Base-by-base conservation (phyloP, 1,140 invertebrate species). In the Lepidotrigona ventralis region DNA sequence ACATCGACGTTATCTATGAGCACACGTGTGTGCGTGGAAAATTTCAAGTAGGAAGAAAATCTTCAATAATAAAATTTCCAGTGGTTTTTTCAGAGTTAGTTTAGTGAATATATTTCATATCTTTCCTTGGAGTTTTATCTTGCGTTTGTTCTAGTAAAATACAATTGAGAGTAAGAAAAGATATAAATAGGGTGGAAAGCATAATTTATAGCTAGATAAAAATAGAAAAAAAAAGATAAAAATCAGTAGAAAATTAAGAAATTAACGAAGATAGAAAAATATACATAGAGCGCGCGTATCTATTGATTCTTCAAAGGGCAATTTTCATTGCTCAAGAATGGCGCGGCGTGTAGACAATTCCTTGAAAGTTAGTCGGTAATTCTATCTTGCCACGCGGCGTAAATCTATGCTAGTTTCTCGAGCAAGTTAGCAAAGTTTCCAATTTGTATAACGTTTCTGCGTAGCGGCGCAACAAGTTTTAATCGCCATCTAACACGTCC, bases 381-480 rank as follows among this genome's bases (percentile, higher is more conserved):
- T 69, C 26, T 76, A 70, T 60, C 54, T 60, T 21, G n/a, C 53
- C 26, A 54, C 26, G 33, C 33, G n/a, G 23, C 15, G 51, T 83
- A 77, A 78, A 78, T 79, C 81, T 21, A 56, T 15, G 19, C 54
- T 63, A 29, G 56, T 83, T 83, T 56, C 76, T 19, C 12, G 29
- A 46, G 51, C 21, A 29, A 79, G 58, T 83, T 83, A 66, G 51
- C 75, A 1, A 71, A 79, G 54, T 79, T 83, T n/a, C 26, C 46
- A 78, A 79, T 71, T 71, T 71, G 56, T 56, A 56, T 39, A 66
- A 70, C n/a, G 23, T 54, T 56, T 11, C 68, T 23, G 64, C n/a
- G 75, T 51, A n/a, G 21, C 29, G 26, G 81, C 39, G 73, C 33
- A 51, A 58, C 56, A 66, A 79, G 68, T 79, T 83, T 83, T 78